Evolutionary conservation across 2,113 vertebrate species (phyloP), one percentile per base, ranked within the genome.

Genomic region (Pardalotus punctatus): DNA sequence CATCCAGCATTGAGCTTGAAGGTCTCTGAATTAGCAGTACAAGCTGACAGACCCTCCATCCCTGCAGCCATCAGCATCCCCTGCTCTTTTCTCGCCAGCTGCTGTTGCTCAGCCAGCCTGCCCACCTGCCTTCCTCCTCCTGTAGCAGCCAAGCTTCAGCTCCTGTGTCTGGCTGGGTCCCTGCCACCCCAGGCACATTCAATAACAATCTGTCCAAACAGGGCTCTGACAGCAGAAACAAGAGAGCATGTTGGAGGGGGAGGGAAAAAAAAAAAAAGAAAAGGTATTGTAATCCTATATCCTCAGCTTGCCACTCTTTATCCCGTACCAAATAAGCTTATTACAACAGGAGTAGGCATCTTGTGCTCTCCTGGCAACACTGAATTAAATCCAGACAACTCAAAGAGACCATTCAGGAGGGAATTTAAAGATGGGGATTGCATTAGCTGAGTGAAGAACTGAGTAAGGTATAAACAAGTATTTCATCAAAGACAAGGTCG

Each of bases 391-490:
- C 51, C 67, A 73, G 67, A 78, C 90, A 78, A 81, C 50, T 80
- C 81, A 93, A 91, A 79, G 67, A 94, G 62, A 88, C 71, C 74
- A 73, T 94, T 80, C 85, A 96, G 36, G 31, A 86, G 67, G 25
- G 70, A 90, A 91, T 90, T 91, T 93, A 91, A 82, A 69, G 54
- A 48, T 70, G 33, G 51, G 56, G 76, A 74, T 86, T 82, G 85
- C 43, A 74, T 83, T 93, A 92, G 60, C 76, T 78, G 40, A 90
- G 21, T 33, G 24, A 50, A 82, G 80, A 89, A 94, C 60, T 58
- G 53, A 91, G 65, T 50, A 89, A 90, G 72, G 62, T 67, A 90
- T 89, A 93, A 96, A 96, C 88, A 96, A 94, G 86, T 88, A 94
- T 92, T 94, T 95, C 88, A 95, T 72, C 64, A 93, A 94, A 93